Conservation (phyloP, 2,113 vertebrate species). For the Eolophus roseicapilla region DNA sequence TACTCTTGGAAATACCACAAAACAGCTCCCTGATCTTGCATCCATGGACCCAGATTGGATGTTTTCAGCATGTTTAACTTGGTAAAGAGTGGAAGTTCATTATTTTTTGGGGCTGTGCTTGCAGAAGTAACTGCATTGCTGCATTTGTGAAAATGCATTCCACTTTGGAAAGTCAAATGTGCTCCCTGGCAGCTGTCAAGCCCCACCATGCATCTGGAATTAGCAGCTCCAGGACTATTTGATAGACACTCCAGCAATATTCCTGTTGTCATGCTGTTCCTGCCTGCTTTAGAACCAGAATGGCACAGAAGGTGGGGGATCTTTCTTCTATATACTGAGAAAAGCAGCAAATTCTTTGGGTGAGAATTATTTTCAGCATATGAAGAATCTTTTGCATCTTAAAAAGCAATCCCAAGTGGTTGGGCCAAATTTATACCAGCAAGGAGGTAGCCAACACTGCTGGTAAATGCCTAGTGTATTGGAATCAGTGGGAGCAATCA, state of each 20-base stretch:
- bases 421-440: background rate
- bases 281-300: background rate
- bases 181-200: background rate
- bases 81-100: background rate
- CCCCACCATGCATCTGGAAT: background rate
- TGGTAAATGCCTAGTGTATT: background rate
- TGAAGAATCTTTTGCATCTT: background rate
- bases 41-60: background rate
- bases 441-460: background rate
- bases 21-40: background rate
- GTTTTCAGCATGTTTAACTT: background rate
- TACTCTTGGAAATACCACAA: background rate
- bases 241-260: background rate
- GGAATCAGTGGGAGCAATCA: background rate
- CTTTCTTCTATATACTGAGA: background rate
- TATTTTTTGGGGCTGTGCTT: background rate
- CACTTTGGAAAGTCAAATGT: background rate
- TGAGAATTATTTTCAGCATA: background rate
- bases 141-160: background rate
- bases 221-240: background rate
- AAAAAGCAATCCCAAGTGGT: background rate
- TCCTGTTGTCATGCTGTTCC: background rate
- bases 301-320: background rate
- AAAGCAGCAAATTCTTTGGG: background rate
- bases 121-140: background rate